These are phyloP conservation scores for Esox masquinongy DNA, from an alignment of 2,797 vertebrate species.

Conservation along the genomic window DNA sequence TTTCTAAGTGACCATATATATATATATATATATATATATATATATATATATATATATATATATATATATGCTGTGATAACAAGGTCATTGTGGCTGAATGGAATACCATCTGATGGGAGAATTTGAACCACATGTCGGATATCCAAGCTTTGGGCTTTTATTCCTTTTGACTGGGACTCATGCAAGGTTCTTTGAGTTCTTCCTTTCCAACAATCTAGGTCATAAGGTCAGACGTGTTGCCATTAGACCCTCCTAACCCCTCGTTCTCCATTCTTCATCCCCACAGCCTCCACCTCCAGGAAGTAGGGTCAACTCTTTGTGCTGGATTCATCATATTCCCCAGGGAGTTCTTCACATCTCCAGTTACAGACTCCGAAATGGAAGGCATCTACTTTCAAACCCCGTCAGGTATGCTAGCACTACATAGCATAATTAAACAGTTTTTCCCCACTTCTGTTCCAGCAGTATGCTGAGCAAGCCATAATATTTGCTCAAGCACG, in stretches of 20 bases:
- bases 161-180: constrained; percentile 65
- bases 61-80: constrained; percentile 9
- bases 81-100: constrained; percentile 37
- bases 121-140: constrained; percentile 72
- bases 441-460: background rate
- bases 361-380: background rate
- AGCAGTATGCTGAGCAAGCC: background rate
- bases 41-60: too few species aligned
- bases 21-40: background rate
- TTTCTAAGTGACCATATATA: too few species aligned
- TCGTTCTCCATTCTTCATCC: background rate
- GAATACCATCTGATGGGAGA: constrained; percentile 55
- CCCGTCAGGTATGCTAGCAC: background rate
- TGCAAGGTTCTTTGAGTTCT: constrained; percentile 56
- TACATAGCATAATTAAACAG: background rate
- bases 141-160: constrained; percentile 69
- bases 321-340: background rate
- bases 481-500: constrained; percentile 21
- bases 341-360: background rate
- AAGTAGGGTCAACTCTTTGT: background rate
- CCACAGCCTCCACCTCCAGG: background rate
- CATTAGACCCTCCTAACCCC: constrained; percentile 38
- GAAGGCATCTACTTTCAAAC: background rate
- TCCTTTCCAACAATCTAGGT: constrained; percentile 62
- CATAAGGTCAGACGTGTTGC: constrained; percentile 70